Conservation (phyloP, 2,113 vertebrate genomes). For the Carassius auratus region DNA sequence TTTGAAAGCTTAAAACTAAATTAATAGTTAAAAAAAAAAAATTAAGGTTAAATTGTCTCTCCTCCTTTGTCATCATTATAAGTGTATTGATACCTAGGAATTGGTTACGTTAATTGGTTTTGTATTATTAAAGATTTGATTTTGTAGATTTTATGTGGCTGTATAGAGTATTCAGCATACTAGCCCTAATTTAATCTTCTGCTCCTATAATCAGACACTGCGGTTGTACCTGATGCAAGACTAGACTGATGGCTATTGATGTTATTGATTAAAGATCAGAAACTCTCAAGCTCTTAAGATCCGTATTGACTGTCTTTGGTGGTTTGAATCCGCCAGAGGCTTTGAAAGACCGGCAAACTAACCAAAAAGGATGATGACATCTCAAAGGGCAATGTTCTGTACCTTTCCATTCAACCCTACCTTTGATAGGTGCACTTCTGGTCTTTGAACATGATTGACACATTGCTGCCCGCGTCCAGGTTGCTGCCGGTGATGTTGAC, state of each 20-base stretch:
- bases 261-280: constrained; percentile 60
- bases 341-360: background rate
- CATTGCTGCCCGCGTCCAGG: constrained; percentile 92
- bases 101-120: background rate
- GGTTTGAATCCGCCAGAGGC: background rate
- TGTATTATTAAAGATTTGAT: background rate
- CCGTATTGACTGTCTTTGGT: constrained; percentile 44
- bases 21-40: no score
- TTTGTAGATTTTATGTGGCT: background rate
- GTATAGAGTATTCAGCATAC: background rate
- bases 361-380: constrained; percentile 36
- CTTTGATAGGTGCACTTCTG: constrained; percentile 92
- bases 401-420: constrained; percentile 66
- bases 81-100: background rate
- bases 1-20: background rate
- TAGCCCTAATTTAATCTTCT: constrained; percentile 11
- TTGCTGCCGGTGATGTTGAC: constrained; percentile 95
- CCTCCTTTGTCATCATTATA: no score
- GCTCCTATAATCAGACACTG: constrained; percentile 19
- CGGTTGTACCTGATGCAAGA: constrained; percentile 9
- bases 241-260: constrained; percentile 41
- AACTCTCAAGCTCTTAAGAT: constrained; percentile 49
- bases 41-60: background rate
- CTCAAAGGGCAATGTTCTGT: constrained; percentile 44
- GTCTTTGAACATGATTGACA: constrained; percentile 89